Base-by-base conservation (phyloP, 2,797 vertebrate species). In the Artibeus lituratus region DNA sequence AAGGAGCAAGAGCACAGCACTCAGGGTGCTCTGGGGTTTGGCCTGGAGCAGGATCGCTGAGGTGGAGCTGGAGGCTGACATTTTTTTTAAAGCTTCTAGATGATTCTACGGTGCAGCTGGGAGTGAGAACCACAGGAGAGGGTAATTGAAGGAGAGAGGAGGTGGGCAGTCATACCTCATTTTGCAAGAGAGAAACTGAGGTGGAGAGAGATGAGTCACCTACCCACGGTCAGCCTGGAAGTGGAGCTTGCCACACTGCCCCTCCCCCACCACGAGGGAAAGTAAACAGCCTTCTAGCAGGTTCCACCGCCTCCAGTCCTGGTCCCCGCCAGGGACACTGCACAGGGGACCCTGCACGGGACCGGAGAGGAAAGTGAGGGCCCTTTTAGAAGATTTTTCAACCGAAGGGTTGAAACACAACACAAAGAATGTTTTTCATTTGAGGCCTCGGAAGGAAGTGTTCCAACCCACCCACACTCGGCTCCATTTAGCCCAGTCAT, bases 231-330 rank as follows among this genome's bases (percentile, higher is more conserved):
- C 77, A 69, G 47, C 55, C 70, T 7, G 3, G 51, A 87, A 78
- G 39, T 35, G 62, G 70, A 42, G 37, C 29, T 26, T 32, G 32
- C 72, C 18, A 7, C 7, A 3, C 78, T 26, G 16, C 39, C 51
- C 44, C n/a, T 2, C 72, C 53, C 86, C 37, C 5, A 11, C 19
- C n/a, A 35, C 74, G 15, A 35, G 44, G 51, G 69, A 12, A 37
- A 67, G 37, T 21, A 59, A 70, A 16, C 1, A 1, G 3, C 44
- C 81, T 47, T 32, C 39, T 14, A 7, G 35, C 32, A 18, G 53
- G 65, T 4, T 12, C n/a, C 9, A 1, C 10, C 5, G 4, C 21
- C 67, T 11, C 12, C 35, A 2, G 8, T 12, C 19, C 2, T 0
- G 1, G 39, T 21, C 57, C 39, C 29, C 0, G 77, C 67, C 37